Evolutionary conservation across 2,113 vertebrate species (phyloP).

Genomic region (Hypocryptadius cinnamomeus): DNA sequence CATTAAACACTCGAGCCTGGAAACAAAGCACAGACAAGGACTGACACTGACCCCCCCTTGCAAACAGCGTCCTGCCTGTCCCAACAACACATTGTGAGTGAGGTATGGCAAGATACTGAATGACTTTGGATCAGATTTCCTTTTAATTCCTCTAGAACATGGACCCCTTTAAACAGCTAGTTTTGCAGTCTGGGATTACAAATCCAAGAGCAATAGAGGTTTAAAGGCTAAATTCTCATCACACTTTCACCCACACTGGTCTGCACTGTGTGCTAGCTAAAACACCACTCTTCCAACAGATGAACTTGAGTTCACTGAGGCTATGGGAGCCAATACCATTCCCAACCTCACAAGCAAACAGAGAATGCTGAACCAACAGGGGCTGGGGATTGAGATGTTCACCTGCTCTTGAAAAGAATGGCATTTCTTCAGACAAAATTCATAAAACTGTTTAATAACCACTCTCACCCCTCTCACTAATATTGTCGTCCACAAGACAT

Average conservation of each 20-base stretch:
- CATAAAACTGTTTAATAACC: not conserved
- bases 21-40: constrained; percentile 11
- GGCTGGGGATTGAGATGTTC: not conserved
- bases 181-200: not conserved
- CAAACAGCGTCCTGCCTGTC: not conserved
- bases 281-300: not conserved
- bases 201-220: not conserved
- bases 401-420: not conserved
- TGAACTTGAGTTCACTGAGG: fast-evolving
- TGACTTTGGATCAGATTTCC: not conserved
- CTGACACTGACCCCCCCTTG: not conserved
- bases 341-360: not conserved
- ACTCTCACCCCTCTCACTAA: not conserved
- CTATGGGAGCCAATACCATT: not conserved
- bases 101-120: not conserved
- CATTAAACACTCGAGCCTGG: constrained; percentile 79
- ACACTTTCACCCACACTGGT: not conserved
- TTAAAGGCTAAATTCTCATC: not conserved
- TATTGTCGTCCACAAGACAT: not conserved
- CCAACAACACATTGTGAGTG: not conserved
- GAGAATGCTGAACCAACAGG: not conserved
- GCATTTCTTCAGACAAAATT: not conserved
- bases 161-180: not conserved
- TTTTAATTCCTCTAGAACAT: not conserved
- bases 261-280: not conserved